Evolutionary conservation across 2,888 invertebrate species (phyloP), one percentile per base, ranked within the genome.

Genomic region (Subacronicta megacephala): DNA sequence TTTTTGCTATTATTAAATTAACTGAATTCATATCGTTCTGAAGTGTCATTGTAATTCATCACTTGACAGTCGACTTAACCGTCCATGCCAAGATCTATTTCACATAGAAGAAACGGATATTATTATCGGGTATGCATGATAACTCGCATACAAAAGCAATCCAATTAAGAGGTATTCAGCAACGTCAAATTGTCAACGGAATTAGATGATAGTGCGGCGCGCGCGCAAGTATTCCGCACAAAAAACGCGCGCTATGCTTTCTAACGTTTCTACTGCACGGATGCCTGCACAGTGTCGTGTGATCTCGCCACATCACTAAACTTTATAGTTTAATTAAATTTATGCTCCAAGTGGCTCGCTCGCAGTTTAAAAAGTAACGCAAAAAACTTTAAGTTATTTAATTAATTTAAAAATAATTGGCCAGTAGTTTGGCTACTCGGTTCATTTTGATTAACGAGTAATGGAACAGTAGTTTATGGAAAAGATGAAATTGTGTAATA

Each of bases 201-300:
- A 71, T 65, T 63, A 40, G 66, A 44, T 58, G 65, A 41, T 70
- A 62, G 72, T 56, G 71, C 64, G 66, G 60, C 63, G 74, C 72
- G 55, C 38, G 77, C 78, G 77, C 83, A 84, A 79, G 64, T 79
- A 90, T 88, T 79, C 56, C 69, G 72, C 64, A 70, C 82, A 90
- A 89, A 90, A 91, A 90, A 80, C 55, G 47, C 45, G 73, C 59
- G 69, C 76, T 59, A 60, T 77, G 84, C 90, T 92, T 92, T 92
- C 92, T 88, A 89, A 60, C 83, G 87, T 92, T 92, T 91, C 90
- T 90, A 81, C 80, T 79, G 72, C 87, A 85, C 89, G 91, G 89
- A 88, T 90, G 91, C 88, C 75, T 86, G 90, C 80, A 71, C 72
- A 72, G 72, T 64, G 47, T 56, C 75, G 64, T 66, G 75, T 55